These are phyloP conservation scores for Exephanes ischioxanthus DNA, from an alignment of 2,888 invertebrate genomes.

Conservation along the genomic window DNA sequence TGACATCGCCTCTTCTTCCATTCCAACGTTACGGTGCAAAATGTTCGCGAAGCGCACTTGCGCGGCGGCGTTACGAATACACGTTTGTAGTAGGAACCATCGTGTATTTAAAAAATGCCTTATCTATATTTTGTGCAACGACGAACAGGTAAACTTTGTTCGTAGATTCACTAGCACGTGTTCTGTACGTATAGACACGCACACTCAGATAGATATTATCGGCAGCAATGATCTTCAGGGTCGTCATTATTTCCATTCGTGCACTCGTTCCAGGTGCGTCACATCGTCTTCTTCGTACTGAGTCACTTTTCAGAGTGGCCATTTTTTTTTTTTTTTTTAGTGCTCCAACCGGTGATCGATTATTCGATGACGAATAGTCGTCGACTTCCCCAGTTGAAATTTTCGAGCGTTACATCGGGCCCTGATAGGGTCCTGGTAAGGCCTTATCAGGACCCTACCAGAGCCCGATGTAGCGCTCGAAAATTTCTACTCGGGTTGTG, in stretches of 20 bases:
- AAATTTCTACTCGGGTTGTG: background rate
- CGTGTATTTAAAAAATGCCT: slow-evolving; percentile 62
- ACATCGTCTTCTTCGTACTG: slow-evolving; percentile 70
- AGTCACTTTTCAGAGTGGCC: slow-evolving; percentile 69
- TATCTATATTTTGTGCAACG: slow-evolving; percentile 57
- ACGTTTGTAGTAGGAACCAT: slow-evolving; percentile 23
- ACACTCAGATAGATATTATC: slow-evolving; percentile 72
- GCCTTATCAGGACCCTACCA: too few species aligned
- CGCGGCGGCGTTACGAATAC: slow-evolving; percentile 22
- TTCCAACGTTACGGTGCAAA: background rate
- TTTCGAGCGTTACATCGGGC: too few species aligned
- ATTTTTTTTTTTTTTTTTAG: slow-evolving; percentile 33
- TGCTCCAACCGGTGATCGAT: background rate
- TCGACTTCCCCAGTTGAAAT: too few species aligned
- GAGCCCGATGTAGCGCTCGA: too few species aligned
- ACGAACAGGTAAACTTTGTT: slow-evolving; percentile 22
- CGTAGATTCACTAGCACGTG: slow-evolving; percentile 13
- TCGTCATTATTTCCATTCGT: slow-evolving; percentile 77
- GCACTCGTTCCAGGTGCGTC: slow-evolving; percentile 70
- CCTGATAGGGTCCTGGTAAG: too few species aligned
- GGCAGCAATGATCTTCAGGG: slow-evolving; percentile 70
- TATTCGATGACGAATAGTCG: slow-evolving; percentile 1
- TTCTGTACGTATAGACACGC: slow-evolving; percentile 2
- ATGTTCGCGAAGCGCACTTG: slow-evolving; percentile 1
- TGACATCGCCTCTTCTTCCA: background rate